Percentiles rank a stretch among this genome's conserved stretches.
These are phyloP conservation scores for Flexamia atlantica DNA, from an alignment of 2,888 invertebrate species.

Conservation along the genomic window DNA sequence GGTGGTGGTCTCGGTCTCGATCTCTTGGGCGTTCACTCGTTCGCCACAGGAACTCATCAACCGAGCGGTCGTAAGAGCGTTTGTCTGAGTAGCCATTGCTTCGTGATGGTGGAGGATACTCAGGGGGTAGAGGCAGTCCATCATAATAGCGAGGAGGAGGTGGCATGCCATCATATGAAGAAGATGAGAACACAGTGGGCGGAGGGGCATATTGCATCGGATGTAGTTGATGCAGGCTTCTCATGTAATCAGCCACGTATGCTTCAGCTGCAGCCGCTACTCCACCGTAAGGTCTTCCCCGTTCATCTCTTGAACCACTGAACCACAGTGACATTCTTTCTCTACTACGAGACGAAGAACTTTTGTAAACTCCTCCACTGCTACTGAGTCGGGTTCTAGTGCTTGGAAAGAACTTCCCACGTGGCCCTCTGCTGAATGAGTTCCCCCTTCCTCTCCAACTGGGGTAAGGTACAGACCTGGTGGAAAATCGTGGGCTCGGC, in stretches of 20 bases:
- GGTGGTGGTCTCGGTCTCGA: slow-evolving; percentile 77
- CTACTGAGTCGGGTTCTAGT: slow-evolving; percentile 81
- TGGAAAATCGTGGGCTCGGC: slow-evolving; percentile 54
- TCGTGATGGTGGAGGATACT: slow-evolving; percentile 81
- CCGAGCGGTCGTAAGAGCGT: slow-evolving; percentile 91
- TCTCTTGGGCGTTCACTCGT: slow-evolving; percentile 83
- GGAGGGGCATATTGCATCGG: slow-evolving; percentile 89
- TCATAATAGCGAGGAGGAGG: slow-evolving; percentile 91
- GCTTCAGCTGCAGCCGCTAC: slow-evolving; percentile 87
- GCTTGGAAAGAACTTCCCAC: slow-evolving; percentile 79
- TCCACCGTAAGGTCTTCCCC: slow-evolving; percentile 76
- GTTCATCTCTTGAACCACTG: slow-evolving; percentile 75
- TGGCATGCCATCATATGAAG: slow-evolving; percentile 79
- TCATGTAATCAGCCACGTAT: slow-evolving; percentile 93
- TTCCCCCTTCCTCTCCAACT: slow-evolving; percentile 63
- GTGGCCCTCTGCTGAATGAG: slow-evolving; percentile 62
- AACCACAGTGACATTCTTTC: slow-evolving; percentile 82
- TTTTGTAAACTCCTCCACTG: slow-evolving; percentile 76
- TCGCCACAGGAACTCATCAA: slow-evolving; percentile 92
- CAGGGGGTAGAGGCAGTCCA: slow-evolving; percentile 84
- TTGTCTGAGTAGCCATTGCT: slow-evolving; percentile 82
- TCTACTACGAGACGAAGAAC: slow-evolving; percentile 79
- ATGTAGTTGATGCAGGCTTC: slow-evolving; percentile 91
- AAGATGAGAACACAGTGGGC: slow-evolving; percentile 76
- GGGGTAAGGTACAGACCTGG: slow-evolving; percentile 58